Conservation (phyloP, 2,113 vertebrate genomes). For the Xiphophorus couchianus region DNA sequence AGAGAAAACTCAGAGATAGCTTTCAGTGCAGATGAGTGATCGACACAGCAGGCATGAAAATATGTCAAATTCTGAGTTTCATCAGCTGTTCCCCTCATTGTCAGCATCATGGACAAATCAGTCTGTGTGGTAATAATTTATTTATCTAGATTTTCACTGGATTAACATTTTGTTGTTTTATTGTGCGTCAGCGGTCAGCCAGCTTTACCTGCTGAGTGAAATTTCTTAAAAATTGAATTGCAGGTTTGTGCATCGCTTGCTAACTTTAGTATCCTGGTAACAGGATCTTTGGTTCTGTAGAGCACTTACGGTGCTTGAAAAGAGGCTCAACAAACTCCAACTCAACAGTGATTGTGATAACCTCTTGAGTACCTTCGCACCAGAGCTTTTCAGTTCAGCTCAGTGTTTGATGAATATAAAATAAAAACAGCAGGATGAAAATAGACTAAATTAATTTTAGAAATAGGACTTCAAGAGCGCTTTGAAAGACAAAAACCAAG, state of each 20-base stretch:
- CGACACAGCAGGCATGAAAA: neutral
- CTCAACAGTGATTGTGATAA: neutral
- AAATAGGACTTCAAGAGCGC: slow-evolving; percentile 6
- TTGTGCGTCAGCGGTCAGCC: neutral
- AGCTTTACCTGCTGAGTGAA: slow-evolving; percentile 1
- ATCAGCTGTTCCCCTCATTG: neutral
- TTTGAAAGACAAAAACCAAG: neutral
- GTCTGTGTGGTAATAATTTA: neutral
- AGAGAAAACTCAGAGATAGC: neutral
- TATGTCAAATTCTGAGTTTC: neutral
- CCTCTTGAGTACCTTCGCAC: neutral
- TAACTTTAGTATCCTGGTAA: slow-evolving; percentile 6
- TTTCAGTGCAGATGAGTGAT: neutral
- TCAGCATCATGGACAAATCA: neutral
- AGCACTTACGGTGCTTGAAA: neutral
- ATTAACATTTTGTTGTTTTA: neutral
- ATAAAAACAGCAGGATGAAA: slow-evolving; percentile 9
- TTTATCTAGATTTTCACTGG: neutral
- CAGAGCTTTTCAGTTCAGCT: neutral
- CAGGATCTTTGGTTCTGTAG: neutral
- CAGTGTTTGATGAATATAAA: slow-evolving; percentile 16
- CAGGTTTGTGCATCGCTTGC: slow-evolving; percentile 2
- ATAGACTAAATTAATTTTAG: neutral
- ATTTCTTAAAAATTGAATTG: slow-evolving; percentile 3
- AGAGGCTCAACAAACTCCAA: neutral